Percentiles rank a stretch among this genome's conserved stretches.
These are phyloP conservation scores for Laterallus jamaicensis DNA, from an alignment of 2,113 vertebrate genomes.

Conservation along the genomic window DNA sequence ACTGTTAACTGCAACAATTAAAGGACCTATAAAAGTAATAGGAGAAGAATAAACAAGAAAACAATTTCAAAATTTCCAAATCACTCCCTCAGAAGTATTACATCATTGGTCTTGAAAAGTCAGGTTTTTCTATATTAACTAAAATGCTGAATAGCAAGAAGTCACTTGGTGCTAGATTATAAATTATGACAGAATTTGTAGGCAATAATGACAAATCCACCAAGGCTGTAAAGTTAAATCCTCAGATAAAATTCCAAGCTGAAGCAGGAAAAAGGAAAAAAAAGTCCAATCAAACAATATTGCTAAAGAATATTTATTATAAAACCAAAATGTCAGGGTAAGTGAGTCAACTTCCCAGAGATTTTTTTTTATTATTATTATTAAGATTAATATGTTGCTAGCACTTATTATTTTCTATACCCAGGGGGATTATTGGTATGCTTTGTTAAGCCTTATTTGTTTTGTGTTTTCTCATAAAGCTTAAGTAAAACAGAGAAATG, in stretches of 20 bases:
- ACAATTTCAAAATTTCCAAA: neutral
- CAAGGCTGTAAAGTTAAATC: neutral
- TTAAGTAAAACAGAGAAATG: neutral
- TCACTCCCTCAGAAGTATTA: neutral
- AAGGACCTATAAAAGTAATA: neutral
- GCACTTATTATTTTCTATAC: neutral
- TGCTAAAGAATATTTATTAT: neutral
- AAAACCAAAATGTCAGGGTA: neutral
- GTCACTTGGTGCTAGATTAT: neutral
- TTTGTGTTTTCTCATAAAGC: neutral
- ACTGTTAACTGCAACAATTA: neutral
- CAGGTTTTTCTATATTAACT: neutral
- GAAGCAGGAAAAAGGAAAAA: neutral
- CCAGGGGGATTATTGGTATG: neutral
- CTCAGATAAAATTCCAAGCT: neutral
- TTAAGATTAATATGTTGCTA: neutral
- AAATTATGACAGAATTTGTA: neutral
- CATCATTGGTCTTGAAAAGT: neutral
- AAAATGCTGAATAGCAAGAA: neutral
- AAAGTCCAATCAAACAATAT: neutral
- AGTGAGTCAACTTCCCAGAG: neutral
- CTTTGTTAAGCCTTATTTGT: neutral
- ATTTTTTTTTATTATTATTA: neutral
- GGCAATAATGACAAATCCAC: neutral
- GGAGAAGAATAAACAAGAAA: neutral